Evolutionary conservation across 2,888 invertebrate genomes (phyloP), one percentile per base, ranked within the genome.

Genomic region (Mesochorus sp.): DNA sequence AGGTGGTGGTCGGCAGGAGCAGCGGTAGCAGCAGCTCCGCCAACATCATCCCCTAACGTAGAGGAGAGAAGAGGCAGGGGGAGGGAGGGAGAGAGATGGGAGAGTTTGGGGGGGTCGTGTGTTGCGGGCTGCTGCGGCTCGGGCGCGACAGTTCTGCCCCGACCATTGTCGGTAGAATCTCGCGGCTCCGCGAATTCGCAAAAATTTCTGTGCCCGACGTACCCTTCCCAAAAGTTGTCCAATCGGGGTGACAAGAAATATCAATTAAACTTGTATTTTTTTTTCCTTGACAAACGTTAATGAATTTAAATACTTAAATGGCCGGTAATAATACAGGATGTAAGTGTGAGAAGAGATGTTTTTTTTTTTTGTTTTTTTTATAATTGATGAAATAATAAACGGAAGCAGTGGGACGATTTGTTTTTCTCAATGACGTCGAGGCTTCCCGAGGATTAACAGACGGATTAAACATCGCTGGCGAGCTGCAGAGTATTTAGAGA

Each of bases 101-200:
- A 82, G 81, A 85, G 83, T 83, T 84, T 82, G 85, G 87, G 87
- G 85, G 85, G 88, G 86, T 87, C 83, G 86, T 86, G 87, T 87
- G 88, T 88, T 89, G 90, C 89, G 89, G 90, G 89, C 90, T 90
- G 91, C 91, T 90, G 90, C 90, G 89, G 90, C 87, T 89, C 87
- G 90, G 89, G 89, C 88, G 88, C 91, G 90, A 89, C 91, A 91
- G 90, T 91, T 88, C 88, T 87, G 88, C 87, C 87, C 86, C 90
- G 87, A 89, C 88, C 86, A 87, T 85, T 87, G 88, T 85, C 86
- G 88, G 88, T 84, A 84, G 85, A 86, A 80, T 84, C 82, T 83
- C 80, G 81, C 81, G 76, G 79, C 67, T 72, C 66, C 74, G 76
- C 75, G 75, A 64, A 67, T 73, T 66, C 66, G 47, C 14, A 31